Conservation (phyloP, 2,797 vertebrate species). For the Falco novaeseelandiae region DNA sequence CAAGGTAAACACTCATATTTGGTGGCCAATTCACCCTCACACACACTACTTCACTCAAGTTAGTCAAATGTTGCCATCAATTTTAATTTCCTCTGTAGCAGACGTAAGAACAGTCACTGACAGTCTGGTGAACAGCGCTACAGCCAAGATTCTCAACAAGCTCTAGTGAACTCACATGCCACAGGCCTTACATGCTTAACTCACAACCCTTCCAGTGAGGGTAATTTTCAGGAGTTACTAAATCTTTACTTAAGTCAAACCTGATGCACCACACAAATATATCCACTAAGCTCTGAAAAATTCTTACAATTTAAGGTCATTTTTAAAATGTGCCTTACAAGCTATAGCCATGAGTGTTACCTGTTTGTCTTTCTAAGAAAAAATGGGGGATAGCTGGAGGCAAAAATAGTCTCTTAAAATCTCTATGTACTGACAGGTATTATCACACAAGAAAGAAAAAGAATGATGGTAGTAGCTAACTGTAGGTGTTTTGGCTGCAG, state of each 20-base stretch:
- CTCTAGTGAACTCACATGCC: neutral
- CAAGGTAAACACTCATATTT: neutral
- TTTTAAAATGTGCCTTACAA: neutral
- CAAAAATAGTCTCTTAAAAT: neutral
- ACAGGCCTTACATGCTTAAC: neutral
- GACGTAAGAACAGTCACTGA: neutral
- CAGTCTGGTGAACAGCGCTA: neutral
- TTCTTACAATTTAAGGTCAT: neutral
- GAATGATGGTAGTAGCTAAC: neutral
- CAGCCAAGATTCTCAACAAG: neutral
- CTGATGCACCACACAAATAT: neutral
- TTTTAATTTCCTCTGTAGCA: neutral
- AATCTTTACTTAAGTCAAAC: neutral
- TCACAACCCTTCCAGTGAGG: neutral
- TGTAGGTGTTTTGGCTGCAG: constrained; percentile 83
- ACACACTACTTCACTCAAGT: neutral
- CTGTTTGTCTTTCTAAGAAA: neutral
- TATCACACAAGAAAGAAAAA: neutral
- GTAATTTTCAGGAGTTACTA: neutral
- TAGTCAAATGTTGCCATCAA: neutral
- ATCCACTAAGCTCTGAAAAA: neutral
- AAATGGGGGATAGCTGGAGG: neutral
- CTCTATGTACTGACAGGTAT: neutral
- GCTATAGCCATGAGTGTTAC: neutral
- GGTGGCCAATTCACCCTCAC: neutral